Evolutionary conservation across 1,140 invertebrate genomes (phyloP), one percentile per base, ranked within the genome.

Genomic region (Odontomachus brunneus): DNA sequence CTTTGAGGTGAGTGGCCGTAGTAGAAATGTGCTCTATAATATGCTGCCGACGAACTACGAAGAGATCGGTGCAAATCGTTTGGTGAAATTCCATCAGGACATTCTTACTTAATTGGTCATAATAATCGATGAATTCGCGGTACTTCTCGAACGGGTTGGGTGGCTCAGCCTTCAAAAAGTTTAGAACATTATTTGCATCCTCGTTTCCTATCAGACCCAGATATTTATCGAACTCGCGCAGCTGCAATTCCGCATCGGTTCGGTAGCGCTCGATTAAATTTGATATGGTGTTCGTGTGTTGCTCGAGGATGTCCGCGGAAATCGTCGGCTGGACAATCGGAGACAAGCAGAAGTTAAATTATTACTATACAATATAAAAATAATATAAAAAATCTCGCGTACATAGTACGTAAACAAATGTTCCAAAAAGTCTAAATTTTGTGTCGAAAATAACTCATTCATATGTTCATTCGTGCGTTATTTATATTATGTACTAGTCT

Each of bases 211-310:
- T 96, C 0, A 99, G 94, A 90, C 95, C 96, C 57, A 97, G 95
- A 89, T 98, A 98, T 85, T 97, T 96, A 91, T 98, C 97, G 38
- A 98, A 98, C 91, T 97, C 96, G 90, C 96, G 95, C 51, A 97
- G 91, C 60, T 96, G 94, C 15, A 96, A 87, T 89, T 97, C 96
- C 2, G 97, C 96, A 0, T 96, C 96, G 82, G 96, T 96, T 86
- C 95, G 95, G 89, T 97, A 96, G 81, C 97, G 95, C 83, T 96
- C 95, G 3, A 98, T 94, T 78, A 97, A 92, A 26, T 95, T 90
- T 12, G 92, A 90, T 19, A 97, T 95, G 67, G 93, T 92, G 44
- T 94, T 89, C 71, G 95, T 95, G 49, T 96, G 95, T 5, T 93
- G 83, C 5, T 95, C 93, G 0, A 97, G 93, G 55, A 96, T 94